Evolutionary conservation across 2,888 invertebrate genomes (phyloP), one percentile per base, ranked within the genome.

Genomic region (Calameuta idolon): DNA sequence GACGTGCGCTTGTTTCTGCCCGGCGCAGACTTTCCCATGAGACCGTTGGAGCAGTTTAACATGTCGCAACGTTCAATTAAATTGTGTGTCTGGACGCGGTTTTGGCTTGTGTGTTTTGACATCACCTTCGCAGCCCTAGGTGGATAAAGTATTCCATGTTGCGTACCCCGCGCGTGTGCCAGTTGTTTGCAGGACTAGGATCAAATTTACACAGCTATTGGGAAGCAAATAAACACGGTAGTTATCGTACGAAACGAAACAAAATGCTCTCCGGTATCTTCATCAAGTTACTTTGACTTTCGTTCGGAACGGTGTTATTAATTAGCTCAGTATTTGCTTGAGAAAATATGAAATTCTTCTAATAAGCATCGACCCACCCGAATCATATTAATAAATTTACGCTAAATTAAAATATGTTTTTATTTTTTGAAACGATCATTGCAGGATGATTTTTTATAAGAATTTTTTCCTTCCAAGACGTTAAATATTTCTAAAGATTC

Each of bases 61-160:
- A 79, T 81, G 80, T 79, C 79, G 77, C 77, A 75, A 77, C 77
- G 77, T 76, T 77, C 79, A 81, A 81, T 81, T 81, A 77, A 77
- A 68, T 71, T 40, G 73, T 55, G 77, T 68, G 78, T 76, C 75
- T 78, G 71, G 75, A 78, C 71, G 77, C 40, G 69, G 74, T 74
- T 35, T 35, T 69, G 68, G 69, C 76, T 78, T 78, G 75, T 76
- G 40, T 76, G 69, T 76, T 76, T 74, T 77, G 40, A 34, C 79
- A 76, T 69, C 75, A 80, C 75, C 73, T 78, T 69, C 75, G 55
- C 78, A 71, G 75, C 69, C 30, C 73, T 34, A 77, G 78, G 80
- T 80, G 80, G 78, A 79, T 82, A 82, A 82, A 82, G 82, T 80
- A 82, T 82, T 82, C 80, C 82, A 80, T 82, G 79, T 79, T 79